Percentiles rank a stretch among this genome's conserved stretches.
Conservation (phyloP, 2,888 invertebrate genomes). For the Syritta pipiens region DNA sequence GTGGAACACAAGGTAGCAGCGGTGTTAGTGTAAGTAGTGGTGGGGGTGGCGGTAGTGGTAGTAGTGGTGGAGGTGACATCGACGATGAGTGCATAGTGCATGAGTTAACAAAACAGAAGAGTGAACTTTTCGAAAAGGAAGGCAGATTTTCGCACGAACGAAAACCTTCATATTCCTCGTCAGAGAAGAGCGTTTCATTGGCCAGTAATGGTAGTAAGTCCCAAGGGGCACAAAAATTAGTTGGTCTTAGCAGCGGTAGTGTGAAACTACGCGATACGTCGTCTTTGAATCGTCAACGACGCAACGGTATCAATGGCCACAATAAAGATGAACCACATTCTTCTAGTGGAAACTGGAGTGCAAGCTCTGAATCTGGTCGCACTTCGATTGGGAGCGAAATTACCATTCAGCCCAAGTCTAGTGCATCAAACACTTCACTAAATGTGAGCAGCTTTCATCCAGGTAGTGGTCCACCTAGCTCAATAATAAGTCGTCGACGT, state of each 20-base stretch:
- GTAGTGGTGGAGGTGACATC: conserved; percentile 78
- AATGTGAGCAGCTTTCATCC: conserved; percentile 81
- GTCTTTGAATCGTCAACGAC: conserved; percentile 85
- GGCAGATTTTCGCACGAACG: conserved; percentile 86
- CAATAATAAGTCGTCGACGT: conserved; percentile 84
- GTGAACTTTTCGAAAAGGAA: conserved; percentile 82
- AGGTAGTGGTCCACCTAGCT: conserved; percentile 83
- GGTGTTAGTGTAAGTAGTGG: background rate
- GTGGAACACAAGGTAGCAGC: conserved; percentile 7
- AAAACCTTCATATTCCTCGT: conserved; percentile 89
- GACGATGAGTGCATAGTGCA: conserved; percentile 83
- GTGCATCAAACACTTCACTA: conserved; percentile 85
- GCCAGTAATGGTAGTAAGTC: conserved; percentile 78
- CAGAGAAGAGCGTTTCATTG: conserved; percentile 85
- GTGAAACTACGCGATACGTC: conserved; percentile 90
- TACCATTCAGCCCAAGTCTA: conserved; percentile 85
- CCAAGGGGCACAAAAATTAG: conserved; percentile 77
- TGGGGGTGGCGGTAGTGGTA: background rate
- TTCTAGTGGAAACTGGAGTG: conserved; percentile 96
- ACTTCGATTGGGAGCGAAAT: conserved; percentile 92
- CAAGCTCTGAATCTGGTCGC: conserved; percentile 92
- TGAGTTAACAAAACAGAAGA: conserved; percentile 82
- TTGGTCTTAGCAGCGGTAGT: conserved; percentile 73
- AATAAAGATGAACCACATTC: conserved; percentile 91
- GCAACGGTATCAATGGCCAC: conserved; percentile 81